Percentiles rank a stretch among this genome's conserved stretches.
Evolutionary conservation across 2,113 vertebrate genomes (phyloP).

Genomic region (Conger conger): DNA sequence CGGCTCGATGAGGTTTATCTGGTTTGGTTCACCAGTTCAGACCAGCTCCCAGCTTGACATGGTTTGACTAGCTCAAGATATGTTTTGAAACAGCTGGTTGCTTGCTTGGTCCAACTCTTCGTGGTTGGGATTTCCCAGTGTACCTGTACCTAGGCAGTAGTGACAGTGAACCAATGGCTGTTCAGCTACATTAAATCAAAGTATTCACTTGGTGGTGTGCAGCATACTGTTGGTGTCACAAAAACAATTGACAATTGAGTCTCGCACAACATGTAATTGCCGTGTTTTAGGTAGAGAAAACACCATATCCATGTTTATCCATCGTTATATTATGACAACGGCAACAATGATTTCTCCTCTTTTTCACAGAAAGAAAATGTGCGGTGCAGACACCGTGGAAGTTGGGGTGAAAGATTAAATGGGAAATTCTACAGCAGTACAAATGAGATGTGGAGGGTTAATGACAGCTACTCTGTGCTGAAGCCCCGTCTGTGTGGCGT

Average conservation of each 20-base stretch:
- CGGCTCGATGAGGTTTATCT: too few relatives aligned
- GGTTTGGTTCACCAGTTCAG: too few relatives aligned
- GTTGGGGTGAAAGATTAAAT: not conserved
- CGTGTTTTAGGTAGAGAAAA: too few relatives aligned
- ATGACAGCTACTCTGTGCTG: not conserved
- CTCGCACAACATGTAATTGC: too few relatives aligned
- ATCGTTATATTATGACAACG: too few relatives aligned
- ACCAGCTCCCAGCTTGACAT: too few relatives aligned
- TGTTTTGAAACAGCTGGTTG: too few relatives aligned
- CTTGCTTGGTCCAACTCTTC: not conserved
- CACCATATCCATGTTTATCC: too few relatives aligned
- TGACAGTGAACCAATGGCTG: not conserved
- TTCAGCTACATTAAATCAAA: not conserved
- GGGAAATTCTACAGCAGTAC: not conserved
- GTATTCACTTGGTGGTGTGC: not conserved
- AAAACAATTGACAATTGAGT: too few relatives aligned
- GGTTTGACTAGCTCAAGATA: too few relatives aligned
- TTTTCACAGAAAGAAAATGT: not conserved
- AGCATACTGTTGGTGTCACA: not conserved
- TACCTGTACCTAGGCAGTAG: not conserved
- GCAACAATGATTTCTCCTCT: too few relatives aligned
- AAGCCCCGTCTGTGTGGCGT: not conserved
- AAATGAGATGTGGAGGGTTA: not conserved
- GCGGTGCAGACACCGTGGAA: not conserved
- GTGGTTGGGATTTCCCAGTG: not conserved